These are phyloP conservation scores for Vipera latastei DNA, from an alignment of 2,797 vertebrate genomes.

Conservation along the genomic window DNA sequence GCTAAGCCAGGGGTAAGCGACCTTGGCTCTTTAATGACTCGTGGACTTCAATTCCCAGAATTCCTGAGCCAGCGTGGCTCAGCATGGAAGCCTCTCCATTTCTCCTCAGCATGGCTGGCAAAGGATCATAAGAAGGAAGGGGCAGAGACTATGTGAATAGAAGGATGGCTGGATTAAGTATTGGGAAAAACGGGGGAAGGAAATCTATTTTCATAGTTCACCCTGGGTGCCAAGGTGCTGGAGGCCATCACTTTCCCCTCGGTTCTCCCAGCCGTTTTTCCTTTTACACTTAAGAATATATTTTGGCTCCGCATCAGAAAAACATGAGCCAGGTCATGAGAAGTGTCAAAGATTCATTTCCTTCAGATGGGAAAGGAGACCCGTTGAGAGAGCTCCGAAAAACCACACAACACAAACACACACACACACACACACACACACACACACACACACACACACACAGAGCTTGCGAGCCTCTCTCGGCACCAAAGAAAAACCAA, in stretches of 20 bases:
- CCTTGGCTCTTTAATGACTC: no score
- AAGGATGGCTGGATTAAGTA: not conserved
- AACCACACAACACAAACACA: slow-evolving; percentile 62
- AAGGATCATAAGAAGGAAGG: not conserved
- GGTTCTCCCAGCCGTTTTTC: slow-evolving; percentile 54
- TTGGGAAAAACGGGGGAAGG: not conserved
- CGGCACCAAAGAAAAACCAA: not conserved
- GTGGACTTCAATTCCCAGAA: no score
- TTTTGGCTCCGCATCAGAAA: slow-evolving; percentile 75
- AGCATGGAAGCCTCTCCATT: no score
- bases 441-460: slow-evolving; percentile 7
- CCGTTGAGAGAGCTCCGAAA: slow-evolving; percentile 70
- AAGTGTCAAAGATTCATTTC: slow-evolving; percentile 86
- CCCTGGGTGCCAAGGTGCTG: not conserved
- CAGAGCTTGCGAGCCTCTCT: not conserved
- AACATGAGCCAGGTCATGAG: slow-evolving; percentile 82
- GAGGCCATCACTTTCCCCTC: slow-evolving; percentile 8
- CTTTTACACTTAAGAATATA: slow-evolving; percentile 69
- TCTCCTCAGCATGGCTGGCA: no score
- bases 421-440: slow-evolving; percentile 59
- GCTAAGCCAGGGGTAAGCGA: no score
- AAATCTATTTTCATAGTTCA: not conserved
- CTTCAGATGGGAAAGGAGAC: slow-evolving; percentile 80
- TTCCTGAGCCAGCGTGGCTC: no score
- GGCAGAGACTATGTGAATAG: not conserved